A percentile compares a stretch with the other conserved stretches of the same genome.
Evolutionary conservation across 2,797 vertebrate genomes (phyloP).

Genomic region (Protonibea diacanthus): DNA sequence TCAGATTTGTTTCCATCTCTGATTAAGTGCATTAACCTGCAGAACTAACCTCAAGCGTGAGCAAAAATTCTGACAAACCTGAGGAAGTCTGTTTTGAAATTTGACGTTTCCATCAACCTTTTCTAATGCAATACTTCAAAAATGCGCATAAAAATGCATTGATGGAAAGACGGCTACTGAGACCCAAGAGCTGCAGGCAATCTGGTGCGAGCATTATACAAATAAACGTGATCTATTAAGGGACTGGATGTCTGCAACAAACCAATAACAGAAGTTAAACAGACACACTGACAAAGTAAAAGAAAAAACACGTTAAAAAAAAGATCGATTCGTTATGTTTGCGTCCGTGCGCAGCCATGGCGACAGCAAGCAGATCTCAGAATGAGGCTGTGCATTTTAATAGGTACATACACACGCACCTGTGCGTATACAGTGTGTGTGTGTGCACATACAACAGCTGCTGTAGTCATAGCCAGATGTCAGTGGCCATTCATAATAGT

Average conservation of each 20-base stretch:
- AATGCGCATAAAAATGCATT: no score
- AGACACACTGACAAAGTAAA: slow-evolving; percentile 23
- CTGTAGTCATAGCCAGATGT: slow-evolving; percentile 66
- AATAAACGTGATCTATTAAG: slow-evolving; percentile 9
- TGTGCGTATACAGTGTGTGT: slow-evolving; percentile 8
- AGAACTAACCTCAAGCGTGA: no score
- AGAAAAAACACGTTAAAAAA: slow-evolving; percentile 24
- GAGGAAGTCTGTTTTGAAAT: no score
- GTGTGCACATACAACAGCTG: neutral
- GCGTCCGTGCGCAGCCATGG: slow-evolving; percentile 32
- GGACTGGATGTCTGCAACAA: slow-evolving; percentile 19
- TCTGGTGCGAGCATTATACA: slow-evolving; percentile 35
- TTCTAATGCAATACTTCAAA: no score
- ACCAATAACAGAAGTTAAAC: slow-evolving; percentile 12
- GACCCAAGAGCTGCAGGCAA: slow-evolving; percentile 24
- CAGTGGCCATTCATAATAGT: slow-evolving; percentile 90
- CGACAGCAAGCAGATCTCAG: slow-evolving; percentile 16
- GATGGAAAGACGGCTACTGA: no score
- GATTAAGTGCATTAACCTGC: no score
- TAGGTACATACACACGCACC: slow-evolving; percentile 7
- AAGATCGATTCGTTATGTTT: slow-evolving; percentile 1
- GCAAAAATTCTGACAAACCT: no score
- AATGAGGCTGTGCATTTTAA: slow-evolving; percentile 28
- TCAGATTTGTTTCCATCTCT: no score
- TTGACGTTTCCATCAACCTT: no score